Evolutionary conservation across 2,113 vertebrate species (phyloP).

Genomic region (Phocoena phocoena): DNA sequence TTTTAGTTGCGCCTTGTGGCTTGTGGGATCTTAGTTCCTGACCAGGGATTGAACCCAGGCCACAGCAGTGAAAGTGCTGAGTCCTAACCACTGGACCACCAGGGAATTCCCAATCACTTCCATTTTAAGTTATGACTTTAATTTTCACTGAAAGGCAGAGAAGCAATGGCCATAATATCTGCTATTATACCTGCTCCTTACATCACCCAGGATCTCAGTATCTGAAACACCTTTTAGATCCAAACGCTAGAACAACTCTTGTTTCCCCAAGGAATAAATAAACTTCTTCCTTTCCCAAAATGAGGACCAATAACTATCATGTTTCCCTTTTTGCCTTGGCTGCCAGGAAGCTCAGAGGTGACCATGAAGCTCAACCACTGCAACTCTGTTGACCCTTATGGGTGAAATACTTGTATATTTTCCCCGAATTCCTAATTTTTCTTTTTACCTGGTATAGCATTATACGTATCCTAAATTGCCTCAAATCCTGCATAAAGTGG

Average conservation of each 20-base stretch:
- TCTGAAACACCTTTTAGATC: not conserved
- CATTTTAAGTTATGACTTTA: conserved; percentile 15
- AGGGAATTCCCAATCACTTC: not conserved
- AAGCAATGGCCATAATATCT: not conserved
- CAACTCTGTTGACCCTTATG: not conserved
- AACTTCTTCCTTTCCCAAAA: not conserved
- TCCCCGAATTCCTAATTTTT: not conserved
- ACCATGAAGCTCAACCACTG: not conserved
- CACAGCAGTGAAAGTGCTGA: not conserved
- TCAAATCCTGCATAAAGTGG: not conserved
- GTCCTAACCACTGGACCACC: not conserved
- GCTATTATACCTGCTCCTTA: not conserved
- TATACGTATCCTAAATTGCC: not conserved
- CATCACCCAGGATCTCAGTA: not conserved
- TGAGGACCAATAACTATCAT: not conserved
- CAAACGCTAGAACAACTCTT: conserved; percentile 1
- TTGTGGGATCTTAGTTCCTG: not conserved
- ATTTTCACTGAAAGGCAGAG: not conserved
- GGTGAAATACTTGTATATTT: not conserved
- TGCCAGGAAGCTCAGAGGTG: conserved; percentile 13
- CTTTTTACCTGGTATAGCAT: not conserved
- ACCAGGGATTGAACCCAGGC: not conserved
- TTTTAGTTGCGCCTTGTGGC: not conserved
- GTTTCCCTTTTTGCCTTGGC: not conserved
- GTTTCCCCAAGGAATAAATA: not conserved